phyloP scores from a whole-genome alignment of 2,888 invertebrate species.

The Pachliopta kotzebuea region DNA sequence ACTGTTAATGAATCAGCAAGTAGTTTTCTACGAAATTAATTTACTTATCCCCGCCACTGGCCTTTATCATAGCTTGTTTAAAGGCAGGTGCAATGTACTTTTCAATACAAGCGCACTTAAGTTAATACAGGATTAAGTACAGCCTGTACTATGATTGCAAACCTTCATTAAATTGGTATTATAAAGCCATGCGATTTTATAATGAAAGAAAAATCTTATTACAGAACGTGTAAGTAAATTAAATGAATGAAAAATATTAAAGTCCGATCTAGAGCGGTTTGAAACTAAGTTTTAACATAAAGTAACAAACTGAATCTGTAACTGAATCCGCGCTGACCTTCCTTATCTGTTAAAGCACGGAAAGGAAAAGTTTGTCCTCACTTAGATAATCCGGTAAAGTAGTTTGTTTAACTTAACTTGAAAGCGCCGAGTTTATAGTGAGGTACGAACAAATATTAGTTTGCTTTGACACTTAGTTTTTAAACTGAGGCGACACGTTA shows the following conservation, averaged over 20 bases:
- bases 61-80: constrained; percentile 7
- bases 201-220: no score
- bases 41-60: constrained; percentile 2
- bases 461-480: constrained; percentile 27
- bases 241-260: not conserved
- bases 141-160: not conserved
- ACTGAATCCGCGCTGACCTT: constrained; percentile 26
- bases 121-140: constrained; percentile 1
- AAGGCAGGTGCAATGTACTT: constrained; percentile 20
- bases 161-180: not conserved
- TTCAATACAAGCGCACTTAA: constrained; percentile 2
- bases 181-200: no score
- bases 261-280: not conserved
- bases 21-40: constrained; percentile 17
- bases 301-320: constrained; percentile 25
- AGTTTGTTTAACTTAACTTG: constrained; percentile 29
- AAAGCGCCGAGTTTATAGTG: constrained; percentile 27
- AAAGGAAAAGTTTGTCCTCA: constrained; percentile 29
- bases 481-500: constrained; percentile 16
- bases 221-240: no score
- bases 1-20: constrained; percentile 5
- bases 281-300: constrained; percentile 22
- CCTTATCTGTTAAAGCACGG: constrained; percentile 29
- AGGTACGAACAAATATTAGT: constrained; percentile 28
- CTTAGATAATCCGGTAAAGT: constrained; percentile 30